Evolutionary conservation across 2,113 vertebrate species (phyloP), one percentile per base, ranked within the genome.

Genomic region (Anas platyrhynchos): DNA sequence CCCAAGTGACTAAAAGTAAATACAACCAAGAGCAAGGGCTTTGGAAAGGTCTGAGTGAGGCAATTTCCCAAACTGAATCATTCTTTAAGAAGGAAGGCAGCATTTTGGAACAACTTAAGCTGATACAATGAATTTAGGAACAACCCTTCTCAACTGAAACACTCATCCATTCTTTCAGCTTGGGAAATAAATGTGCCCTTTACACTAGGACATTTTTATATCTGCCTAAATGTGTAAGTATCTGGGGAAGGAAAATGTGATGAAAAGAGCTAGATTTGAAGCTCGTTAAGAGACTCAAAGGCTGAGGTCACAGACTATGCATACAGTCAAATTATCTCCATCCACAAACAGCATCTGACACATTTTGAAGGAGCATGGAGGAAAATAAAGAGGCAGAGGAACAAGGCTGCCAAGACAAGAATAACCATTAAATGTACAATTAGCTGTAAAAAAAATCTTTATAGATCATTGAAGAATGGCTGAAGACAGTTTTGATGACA

Each of bases 241-340:
- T 10, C 38, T 36, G 11, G 10, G n/a, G 23, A 67, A 69, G 16
- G 88, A 83, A 72, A 61, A 3, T 0, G 6, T 14, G n/a, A 43
- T 38, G 26, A 56, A n/a, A 73, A 73, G 14, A 55, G 59, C n/a
- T 29, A 0, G 20, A 38, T 73, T 56, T 0, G 0, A 66, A 54
- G 12, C 31, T 34, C 3, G 1, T 5, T 31, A 50, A 38, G 65
- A 50, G 59, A 38, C 46, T 69, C 43, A 14, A 62, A 73, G 41
- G 41, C 50, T 22, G 59, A 54, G 66, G 38, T 31, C 21, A 63
- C 31, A 22, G n/a, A 21, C 34, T 7, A 50, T 3, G 50, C 26
- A 21, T 13, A 27, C 8, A 23, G 48, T 48, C 41, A 43, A 58
- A 36, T 29, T 65, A 72, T 54, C 12, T 13, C 20, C 44, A 12